A percentile compares a stretch with the other conserved stretches of the same genome.
These are phyloP conservation scores for Hippopotamyrus pictus DNA, from an alignment of 2,797 vertebrate species.

Conservation along the genomic window DNA sequence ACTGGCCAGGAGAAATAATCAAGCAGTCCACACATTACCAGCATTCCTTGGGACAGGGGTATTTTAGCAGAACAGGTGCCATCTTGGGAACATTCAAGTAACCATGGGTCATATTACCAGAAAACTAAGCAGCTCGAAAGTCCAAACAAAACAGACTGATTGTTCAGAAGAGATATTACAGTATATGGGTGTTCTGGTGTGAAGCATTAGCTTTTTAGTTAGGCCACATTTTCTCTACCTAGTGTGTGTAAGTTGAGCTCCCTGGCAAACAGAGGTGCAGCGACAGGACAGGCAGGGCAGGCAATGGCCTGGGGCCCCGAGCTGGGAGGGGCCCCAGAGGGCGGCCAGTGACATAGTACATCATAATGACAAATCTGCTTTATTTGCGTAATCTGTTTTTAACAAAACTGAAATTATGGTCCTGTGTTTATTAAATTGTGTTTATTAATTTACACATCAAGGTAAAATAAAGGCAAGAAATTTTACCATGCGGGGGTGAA, in stretches of 20 bases:
- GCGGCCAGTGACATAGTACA: background rate
- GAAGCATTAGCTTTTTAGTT: background rate
- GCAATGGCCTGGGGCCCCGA: background rate
- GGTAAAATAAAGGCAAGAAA: background rate
- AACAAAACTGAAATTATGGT: background rate
- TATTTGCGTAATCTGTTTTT: background rate
- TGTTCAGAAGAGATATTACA: conserved; percentile 3
- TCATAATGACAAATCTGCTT: background rate
- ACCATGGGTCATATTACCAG: background rate
- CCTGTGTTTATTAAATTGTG: background rate
- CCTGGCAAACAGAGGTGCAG: background rate
- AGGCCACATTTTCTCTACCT: background rate
- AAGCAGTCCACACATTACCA: background rate
- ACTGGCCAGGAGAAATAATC: background rate
- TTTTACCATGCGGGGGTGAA: background rate
- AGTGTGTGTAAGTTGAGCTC: background rate
- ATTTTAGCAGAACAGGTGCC: background rate
- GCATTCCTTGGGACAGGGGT: no score
- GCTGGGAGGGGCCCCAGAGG: background rate
- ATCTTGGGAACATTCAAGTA: background rate
- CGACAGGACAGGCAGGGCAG: background rate
- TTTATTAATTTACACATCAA: background rate
- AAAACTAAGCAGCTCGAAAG: background rate
- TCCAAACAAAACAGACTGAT: background rate
- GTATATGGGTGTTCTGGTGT: background rate